Percentiles rank a stretch among this genome's conserved stretches.
These are phyloP conservation scores for Panagrolaimus sp. DNA, from an alignment of 1,140 invertebrate species.

Conservation along the genomic window DNA sequence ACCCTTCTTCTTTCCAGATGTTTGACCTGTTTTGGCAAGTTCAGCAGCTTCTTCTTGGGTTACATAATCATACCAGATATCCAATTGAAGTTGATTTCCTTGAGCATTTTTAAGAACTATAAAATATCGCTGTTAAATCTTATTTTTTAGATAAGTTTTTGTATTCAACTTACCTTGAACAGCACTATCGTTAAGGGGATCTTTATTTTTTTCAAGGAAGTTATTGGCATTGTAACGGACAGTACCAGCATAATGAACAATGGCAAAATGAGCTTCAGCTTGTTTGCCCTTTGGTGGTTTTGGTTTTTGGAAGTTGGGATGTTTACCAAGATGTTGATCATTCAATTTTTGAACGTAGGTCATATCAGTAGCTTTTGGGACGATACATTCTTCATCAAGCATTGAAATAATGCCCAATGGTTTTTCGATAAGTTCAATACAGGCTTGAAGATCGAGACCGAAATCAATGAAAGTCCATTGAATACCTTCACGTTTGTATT, in stretches of 20 bases:
- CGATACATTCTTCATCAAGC: conserved; percentile 99
- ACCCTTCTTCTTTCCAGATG: conserved; percentile 56
- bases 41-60: conserved; percentile 54
- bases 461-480: conserved; percentile 99
- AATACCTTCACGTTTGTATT: conserved; percentile 94
- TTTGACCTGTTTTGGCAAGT: conserved; percentile 45
- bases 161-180: no score
- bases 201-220: conserved; percentile 58
- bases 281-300: conserved; percentile 92
- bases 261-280: conserved; percentile 66
- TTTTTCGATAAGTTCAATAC: conserved; percentile 99
- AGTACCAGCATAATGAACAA: conserved; percentile 58
- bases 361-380: conserved; percentile 97
- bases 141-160: no score
- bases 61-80: conserved; percentile 53
- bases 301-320: conserved; percentile 86
- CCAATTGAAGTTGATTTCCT: conserved; percentile 47
- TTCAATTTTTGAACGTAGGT: conserved; percentile 97
- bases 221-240: conserved; percentile 62
- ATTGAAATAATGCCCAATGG: conserved; percentile 99
- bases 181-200: conserved; percentile 72
- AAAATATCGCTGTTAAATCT: no score
- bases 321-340: conserved; percentile 97
- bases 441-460: conserved; percentile 94
- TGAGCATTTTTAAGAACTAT: conserved; percentile 70